A percentile compares a stretch with the other conserved stretches of the same genome.
Evolutionary conservation across 2,797 vertebrate genomes (phyloP).

Genomic region (Diglossa cyanea): DNA sequence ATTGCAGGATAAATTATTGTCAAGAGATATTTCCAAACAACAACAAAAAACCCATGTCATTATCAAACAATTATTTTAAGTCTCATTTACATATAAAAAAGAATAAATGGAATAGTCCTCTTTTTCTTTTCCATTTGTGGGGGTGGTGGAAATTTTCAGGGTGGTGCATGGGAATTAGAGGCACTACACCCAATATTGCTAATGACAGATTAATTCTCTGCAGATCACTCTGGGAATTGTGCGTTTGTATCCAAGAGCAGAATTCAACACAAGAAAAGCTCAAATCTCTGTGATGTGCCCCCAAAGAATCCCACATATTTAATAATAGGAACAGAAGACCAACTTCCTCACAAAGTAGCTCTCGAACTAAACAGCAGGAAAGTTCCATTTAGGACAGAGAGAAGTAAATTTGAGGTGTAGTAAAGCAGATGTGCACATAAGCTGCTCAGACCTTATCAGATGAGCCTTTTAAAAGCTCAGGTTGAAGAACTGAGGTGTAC

Average conservation of each 20-base stretch:
- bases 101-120: constrained; percentile 69
- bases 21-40: constrained; percentile 78
- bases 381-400: constrained; percentile 34
- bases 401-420: background rate
- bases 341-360: background rate
- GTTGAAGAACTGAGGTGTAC: constrained; percentile 9
- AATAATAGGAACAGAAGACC: constrained; percentile 17
- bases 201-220: constrained; percentile 68
- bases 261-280: constrained; percentile 34
- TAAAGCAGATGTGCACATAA: background rate
- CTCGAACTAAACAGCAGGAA: background rate
- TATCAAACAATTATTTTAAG: constrained; percentile 82
- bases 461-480: background rate
- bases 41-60: constrained; percentile 74
- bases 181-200: constrained; percentile 47
- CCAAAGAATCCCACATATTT: background rate
- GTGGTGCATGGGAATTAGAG: constrained; percentile 53
- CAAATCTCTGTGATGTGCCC: constrained; percentile 28
- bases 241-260: constrained; percentile 30
- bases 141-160: constrained; percentile 64
- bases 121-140: constrained; percentile 50
- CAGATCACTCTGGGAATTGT: constrained; percentile 46
- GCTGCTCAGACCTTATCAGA: constrained; percentile 34
- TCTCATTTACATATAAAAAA: constrained; percentile 81
- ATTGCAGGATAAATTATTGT: constrained; percentile 79